Percentiles rank a stretch among this genome's conserved stretches.
These are phyloP conservation scores for Platygyra sinensis DNA, from an alignment of 64 coral and sea anemone species.

Conservation along the genomic window DNA sequence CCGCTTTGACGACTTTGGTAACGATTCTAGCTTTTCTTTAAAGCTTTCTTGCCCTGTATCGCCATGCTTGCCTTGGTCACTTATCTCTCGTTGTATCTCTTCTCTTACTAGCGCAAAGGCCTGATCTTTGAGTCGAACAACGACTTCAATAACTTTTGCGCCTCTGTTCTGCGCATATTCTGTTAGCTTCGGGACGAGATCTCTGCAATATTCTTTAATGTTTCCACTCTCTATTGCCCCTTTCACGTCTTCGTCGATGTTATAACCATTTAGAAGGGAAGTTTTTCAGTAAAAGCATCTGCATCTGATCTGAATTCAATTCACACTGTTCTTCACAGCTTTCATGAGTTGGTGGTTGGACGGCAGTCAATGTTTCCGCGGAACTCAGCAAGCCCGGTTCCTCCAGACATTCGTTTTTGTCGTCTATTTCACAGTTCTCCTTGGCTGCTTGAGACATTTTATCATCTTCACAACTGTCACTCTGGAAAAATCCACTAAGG, in stretches of 20 bases:
- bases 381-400: not conserved
- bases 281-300: not conserved
- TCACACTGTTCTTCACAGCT: not conserved
- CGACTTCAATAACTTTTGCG: not conserved
- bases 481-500: too few species aligned
- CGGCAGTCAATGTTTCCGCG: too few species aligned
- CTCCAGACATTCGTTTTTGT: not conserved
- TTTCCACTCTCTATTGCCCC: not conserved
- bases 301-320: not conserved
- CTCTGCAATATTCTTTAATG: constrained; percentile 3
- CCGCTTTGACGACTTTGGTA: not conserved
- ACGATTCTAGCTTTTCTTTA: not conserved
- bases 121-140: not conserved
- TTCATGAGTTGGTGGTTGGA: not conserved
- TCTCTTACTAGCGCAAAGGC: not conserved
- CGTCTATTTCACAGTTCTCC: not conserved
- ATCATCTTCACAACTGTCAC: not conserved
- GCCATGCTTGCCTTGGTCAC: not conserved
- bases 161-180: not conserved
- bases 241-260: not conserved
- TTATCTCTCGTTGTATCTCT: not conserved
- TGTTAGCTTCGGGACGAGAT: not conserved
- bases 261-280: not conserved
- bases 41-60: not conserved
- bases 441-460: not conserved